Percentiles rank a stretch among this genome's conserved stretches.
These are phyloP conservation scores for Chalcosyrphus nemorum DNA, from an alignment of 2,888 invertebrate genomes.

Conservation along the genomic window DNA sequence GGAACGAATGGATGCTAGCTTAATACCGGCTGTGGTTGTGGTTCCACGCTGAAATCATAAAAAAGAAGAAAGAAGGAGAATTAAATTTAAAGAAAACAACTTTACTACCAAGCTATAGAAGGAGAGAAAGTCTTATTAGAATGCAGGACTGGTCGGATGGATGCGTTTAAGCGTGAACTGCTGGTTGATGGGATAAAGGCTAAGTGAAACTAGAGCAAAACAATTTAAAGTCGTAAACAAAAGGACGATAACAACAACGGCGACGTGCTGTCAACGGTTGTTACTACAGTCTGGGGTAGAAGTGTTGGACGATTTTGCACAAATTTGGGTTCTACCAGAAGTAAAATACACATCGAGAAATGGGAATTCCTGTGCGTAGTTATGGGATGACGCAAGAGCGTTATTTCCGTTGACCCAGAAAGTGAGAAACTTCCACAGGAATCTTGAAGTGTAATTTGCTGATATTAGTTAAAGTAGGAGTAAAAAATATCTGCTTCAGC, in stretches of 20 bases:
- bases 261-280: neutral
- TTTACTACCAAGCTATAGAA: neutral
- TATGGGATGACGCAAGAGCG: no score
- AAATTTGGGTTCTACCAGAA: neutral
- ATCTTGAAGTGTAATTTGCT: no score
- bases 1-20: slow-evolving; percentile 27
- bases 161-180: slow-evolving; percentile 9
- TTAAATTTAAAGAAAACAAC: slow-evolving; percentile 14
- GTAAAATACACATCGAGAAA: neutral
- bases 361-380: no score
- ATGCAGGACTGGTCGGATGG: slow-evolving; percentile 20
- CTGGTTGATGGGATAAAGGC: neutral
- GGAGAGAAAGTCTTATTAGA: slow-evolving; percentile 3
- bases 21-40: neutral
- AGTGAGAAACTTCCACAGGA: no score
- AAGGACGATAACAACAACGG: no score
- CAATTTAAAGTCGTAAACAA: slow-evolving; percentile 5
- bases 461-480: no score
- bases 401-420: no score
- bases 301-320: neutral
- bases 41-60: slow-evolving; percentile 40
- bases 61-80: slow-evolving; percentile 29
- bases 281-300: neutral
- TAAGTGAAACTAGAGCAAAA: slow-evolving; percentile 22
- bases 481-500: no score